phyloP scores from a whole-genome alignment of 1,140 invertebrate species.

The Drosophila kepulauana region DNA sequence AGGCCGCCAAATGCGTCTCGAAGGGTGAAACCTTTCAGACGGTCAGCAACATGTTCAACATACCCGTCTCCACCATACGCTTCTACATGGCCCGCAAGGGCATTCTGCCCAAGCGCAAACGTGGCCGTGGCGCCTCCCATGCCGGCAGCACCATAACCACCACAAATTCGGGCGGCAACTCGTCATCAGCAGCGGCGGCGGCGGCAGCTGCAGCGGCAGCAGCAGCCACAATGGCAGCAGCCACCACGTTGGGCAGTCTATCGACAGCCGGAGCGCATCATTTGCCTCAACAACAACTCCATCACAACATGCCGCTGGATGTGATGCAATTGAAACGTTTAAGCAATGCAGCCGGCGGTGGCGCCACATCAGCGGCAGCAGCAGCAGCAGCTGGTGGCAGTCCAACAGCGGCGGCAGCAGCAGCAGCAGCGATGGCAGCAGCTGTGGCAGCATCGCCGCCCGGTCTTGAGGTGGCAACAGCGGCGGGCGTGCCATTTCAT shows the following conservation, averaged over 20 bases:
- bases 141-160: conserved; percentile 63
- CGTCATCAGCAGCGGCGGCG: conserved; percentile 43
- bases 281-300: conserved; percentile 15
- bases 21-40: conserved; percentile 93
- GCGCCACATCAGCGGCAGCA: not conserved
- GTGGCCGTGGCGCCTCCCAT: conserved; percentile 87
- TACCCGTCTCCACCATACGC: conserved; percentile 93
- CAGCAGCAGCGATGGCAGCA: conserved; percentile 26
- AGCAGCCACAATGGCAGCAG: conserved; percentile 44
- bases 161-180: conserved; percentile 27
- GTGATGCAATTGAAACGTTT: conserved; percentile 55
- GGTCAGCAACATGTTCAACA: conserved; percentile 93
- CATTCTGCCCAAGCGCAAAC: conserved; percentile 90
- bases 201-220: conserved; percentile 24
- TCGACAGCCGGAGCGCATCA: conserved; percentile 48
- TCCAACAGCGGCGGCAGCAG: conserved; percentile 9
- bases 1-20: conserved; percentile 92
- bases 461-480: conserved; percentile 82
- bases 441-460: conserved; percentile 39
- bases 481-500: conserved; percentile 91
- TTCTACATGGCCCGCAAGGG: conserved; percentile 94
- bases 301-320: conserved; percentile 53
- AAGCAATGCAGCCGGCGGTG: conserved; percentile 18
- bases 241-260: conserved; percentile 47
- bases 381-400: conserved; percentile 13